A percentile compares a stretch with the other conserved stretches of the same genome.
Conservation (phyloP, 2,888 invertebrate genomes). For the Galerucella calmariensis region DNA sequence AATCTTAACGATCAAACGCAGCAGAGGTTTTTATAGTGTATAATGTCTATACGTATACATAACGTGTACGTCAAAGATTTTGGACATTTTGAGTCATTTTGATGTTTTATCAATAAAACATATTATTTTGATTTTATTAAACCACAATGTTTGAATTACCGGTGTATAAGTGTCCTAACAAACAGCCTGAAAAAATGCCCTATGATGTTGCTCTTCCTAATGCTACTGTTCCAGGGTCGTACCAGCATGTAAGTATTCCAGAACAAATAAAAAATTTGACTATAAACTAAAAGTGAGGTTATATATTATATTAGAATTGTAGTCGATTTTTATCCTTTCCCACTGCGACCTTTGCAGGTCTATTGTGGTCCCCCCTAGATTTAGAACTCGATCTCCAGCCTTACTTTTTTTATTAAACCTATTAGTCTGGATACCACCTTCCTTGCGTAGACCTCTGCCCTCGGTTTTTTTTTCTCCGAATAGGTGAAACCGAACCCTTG, state of each 20-base stretch:
- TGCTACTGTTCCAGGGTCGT: slow-evolving; percentile 44
- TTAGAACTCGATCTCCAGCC: too few relatives aligned
- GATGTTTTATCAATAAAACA: neutral
- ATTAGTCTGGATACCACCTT: too few relatives aligned
- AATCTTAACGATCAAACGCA: neutral
- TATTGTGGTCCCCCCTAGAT: too few relatives aligned
- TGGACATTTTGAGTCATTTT: neutral
- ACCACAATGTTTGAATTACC: slow-evolving; percentile 8
- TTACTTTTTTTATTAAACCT: too few relatives aligned
- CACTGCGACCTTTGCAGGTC: too few relatives aligned
- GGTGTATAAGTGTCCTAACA: slow-evolving; percentile 2
- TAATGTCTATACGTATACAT: neutral
- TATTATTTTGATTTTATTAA: neutral
- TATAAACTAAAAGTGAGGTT: neutral
- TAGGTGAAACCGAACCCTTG: too few relatives aligned
- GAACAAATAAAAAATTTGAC: neutral
- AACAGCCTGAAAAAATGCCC: slow-evolving; percentile 4
- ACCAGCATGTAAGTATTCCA: slow-evolving; percentile 53
- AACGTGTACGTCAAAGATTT: neutral
- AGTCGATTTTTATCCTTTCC: too few relatives aligned
- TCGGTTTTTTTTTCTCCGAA: too few relatives aligned
- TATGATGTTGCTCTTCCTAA: slow-evolving; percentile 50
- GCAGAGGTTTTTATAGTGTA: neutral
- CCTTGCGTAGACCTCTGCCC: too few relatives aligned
- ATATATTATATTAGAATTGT: too few relatives aligned